Conservation (phyloP, 2,888 invertebrate genomes). For the Silvanus unidentatus region DNA sequence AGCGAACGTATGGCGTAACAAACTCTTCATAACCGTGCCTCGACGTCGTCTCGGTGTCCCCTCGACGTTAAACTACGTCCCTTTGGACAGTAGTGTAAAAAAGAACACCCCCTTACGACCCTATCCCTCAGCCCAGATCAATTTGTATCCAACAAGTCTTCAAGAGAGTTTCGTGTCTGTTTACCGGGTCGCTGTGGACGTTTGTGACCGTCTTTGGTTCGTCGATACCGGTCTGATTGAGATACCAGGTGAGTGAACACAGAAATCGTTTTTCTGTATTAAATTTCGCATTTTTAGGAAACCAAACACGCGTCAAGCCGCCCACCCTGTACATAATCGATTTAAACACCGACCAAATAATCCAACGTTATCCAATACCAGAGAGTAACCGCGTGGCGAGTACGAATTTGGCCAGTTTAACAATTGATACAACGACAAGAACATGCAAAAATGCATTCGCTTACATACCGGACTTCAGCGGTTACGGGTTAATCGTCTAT, state of each 20-base stretch:
- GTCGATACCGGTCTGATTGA: slow-evolving; percentile 71
- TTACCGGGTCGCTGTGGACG: slow-evolving; percentile 65
- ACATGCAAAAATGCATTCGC: slow-evolving; percentile 62
- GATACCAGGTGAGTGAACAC: slow-evolving; percentile 52
- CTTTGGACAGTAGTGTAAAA: slow-evolving; percentile 30
- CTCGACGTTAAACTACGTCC: slow-evolving; percentile 48
- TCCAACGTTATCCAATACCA: slow-evolving; percentile 54
- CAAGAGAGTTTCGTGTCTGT: slow-evolving; percentile 54
- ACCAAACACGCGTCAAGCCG: slow-evolving; percentile 49
- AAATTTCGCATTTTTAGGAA: slow-evolving; percentile 39
- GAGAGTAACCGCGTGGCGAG: slow-evolving; percentile 45
- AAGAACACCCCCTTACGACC: slow-evolving; percentile 53
- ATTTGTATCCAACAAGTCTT: slow-evolving; percentile 49
- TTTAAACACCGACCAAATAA: slow-evolving; percentile 55
- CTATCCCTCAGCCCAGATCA: slow-evolving; percentile 54
- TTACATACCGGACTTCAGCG: slow-evolving; percentile 64
- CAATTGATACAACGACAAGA: slow-evolving; percentile 56
- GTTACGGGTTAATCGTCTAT: slow-evolving; percentile 56
- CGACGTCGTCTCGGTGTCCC: slow-evolving; percentile 57
- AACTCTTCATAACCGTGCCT: slow-evolving; percentile 67
- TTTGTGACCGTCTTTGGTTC: slow-evolving; percentile 71
- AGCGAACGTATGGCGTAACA: slow-evolving; percentile 56
- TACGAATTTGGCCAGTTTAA: slow-evolving; percentile 60
- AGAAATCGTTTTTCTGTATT: neutral
- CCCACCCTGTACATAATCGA: slow-evolving; percentile 64